Base-by-base conservation (phyloP, 64 coral and sea anemone genomes). In the Actinia equina region DNA sequence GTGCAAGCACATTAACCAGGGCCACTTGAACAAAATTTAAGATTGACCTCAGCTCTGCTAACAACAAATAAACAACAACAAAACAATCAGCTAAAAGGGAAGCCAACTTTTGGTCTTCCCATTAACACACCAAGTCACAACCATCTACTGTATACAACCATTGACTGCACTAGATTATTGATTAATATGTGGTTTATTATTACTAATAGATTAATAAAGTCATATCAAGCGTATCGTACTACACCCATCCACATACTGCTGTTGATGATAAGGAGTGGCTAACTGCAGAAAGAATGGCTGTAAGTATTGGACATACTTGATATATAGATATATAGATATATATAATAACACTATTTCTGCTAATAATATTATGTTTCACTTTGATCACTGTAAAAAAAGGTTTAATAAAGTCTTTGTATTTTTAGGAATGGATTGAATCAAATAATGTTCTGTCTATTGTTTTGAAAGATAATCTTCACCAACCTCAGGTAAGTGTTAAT, bases 401-500 rank as follows among this genome's bases (percentile, higher is more conserved):
- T 65, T 22, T 22, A 7, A 22, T 2, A 23, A 16, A 65, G 17
- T 37, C 27, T 26, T 37, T 74, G 37, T 14, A 26, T 14, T 94
- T 25, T 18, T 74, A 99, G 97, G 97, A 99, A 77, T 99, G 97
- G 97, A 99, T 99, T 78, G 93, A 99, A 83, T 90, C 92, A 84
- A 99, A 99, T 80, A 92, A 95, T 86, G 97, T 99, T 7, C 91
- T 95, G 65, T 93, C 97, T 63, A 99, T 99, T 77, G 94, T 99
- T 60, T 84, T 99, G 85, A 99, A 95, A 89, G 97, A 99, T 70
- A 99, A 99, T 86, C 97, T 99, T 91, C 97, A 99, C 87, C 97
- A 99, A 93, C 97, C 97, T 76, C 97, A 99, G 93, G 96, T 95
- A 77, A n/a, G n/a, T n/a, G n/a, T n/a, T n/a, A n/a, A n/a, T n/a